Base-by-base conservation (phyloP, 1,140 invertebrate genomes). In the Acromyrmex echinatior region DNA sequence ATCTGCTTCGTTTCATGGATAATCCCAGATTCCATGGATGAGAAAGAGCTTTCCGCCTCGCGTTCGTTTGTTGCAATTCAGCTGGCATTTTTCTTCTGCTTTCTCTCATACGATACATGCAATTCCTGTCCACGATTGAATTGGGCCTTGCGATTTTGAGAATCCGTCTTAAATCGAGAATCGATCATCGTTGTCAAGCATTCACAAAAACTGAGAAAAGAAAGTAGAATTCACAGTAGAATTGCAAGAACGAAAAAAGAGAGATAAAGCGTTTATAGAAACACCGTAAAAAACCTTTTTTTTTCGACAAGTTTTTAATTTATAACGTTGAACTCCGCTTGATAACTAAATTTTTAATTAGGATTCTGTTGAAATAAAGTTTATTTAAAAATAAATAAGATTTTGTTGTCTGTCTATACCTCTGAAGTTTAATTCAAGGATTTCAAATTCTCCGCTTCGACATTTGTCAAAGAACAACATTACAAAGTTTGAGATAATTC, bases 1-100 rank as follows among this genome's bases (percentile, higher is more conserved):
- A 91, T 90, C 90, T 78, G 77, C 65, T 79, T 80, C 88, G 65
- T 90, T 86, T 81, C 66, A 14, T 60, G 65, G 78, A 90, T 91
- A 90, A 91, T 90, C 89, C 89, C 60, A 60, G 86, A 90, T 82
- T 86, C 31, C 45, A 28, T 39, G 68, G 21, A 53, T 12, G 53
- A 45, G 5, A 49, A 82, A 31, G 78, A 45, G 66, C 49, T 82
- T 82, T 73, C 31, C 28, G 62, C 60, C 3, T 53, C 25, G 28
- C 65, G 25, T 45, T 87, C 53, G 49, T 81, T 87, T 82, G 21
- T 68, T 49, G 65, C 66, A 31, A 73, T 82, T 73, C 45, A 73
- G 31, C 25, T 58, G 28, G 62, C 18, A 35, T 45, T 39, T 62
- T 77, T 68, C 51, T 58, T 31, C 28, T 56, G 28, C 65, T 35